phyloP scores from a whole-genome alignment of 2,797 vertebrate species.

The Peromyscus eremicus region DNA sequence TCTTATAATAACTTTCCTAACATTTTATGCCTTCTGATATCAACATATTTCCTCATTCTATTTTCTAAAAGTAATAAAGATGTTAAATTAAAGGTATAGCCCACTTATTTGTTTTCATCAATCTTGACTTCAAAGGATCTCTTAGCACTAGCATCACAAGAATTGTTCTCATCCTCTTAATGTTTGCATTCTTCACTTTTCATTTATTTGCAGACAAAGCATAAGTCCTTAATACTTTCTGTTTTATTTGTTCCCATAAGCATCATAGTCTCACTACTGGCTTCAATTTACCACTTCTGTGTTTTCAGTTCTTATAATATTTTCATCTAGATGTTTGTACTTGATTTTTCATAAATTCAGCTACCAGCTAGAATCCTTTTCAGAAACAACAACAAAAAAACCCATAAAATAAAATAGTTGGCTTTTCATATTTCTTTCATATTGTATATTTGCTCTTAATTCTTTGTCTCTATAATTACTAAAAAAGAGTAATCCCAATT shows the following conservation, averaged over 20 bases:
- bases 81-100: background rate
- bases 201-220: background rate
- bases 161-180: background rate
- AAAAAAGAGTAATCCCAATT: background rate
- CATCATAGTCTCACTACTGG: background rate
- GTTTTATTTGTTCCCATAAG: background rate
- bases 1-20: background rate
- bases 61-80: background rate
- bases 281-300: background rate
- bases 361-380: background rate
- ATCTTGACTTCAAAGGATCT: background rate
- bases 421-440: background rate
- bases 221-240: background rate
- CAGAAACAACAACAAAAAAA: background rate
- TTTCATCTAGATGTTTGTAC: background rate
- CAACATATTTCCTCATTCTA: background rate
- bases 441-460: background rate
- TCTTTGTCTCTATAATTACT: background rate
- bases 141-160: background rate
- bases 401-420: background rate
- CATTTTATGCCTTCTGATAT: background rate
- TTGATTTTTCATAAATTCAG: slow-evolving; percentile 4
- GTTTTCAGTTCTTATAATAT: background rate
- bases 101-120: background rate
- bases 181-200: background rate